Base-by-base conservation (phyloP, 2,888 invertebrate species). In the Ichneumoninae sp. region DNA sequence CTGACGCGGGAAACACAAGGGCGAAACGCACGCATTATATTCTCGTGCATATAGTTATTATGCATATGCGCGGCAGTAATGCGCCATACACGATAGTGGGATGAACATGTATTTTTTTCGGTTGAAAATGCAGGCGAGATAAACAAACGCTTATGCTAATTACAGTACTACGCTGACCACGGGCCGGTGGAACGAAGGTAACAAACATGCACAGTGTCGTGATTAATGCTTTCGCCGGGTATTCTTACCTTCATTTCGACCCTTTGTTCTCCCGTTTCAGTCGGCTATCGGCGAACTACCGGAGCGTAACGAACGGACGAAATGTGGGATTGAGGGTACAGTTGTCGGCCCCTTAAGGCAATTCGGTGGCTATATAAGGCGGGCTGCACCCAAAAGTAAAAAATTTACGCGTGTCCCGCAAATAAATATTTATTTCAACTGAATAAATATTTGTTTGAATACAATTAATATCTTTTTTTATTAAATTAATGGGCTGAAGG, bases 61-160 rank as follows among this genome's bases (percentile, higher is more conserved):
- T 77, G 16, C 65, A 74, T 33, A 33, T 62, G 30, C 62, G 6
- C 16, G 33, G 30, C 33, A 33, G 70, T 62, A 68, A 30, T 71
- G 47, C 40, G 71, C 30, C 69, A 69, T 19, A 71, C 74, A 77
- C 80, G 68, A 81, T 80, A 74, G 50, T 52, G 40, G 60, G 60
- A 72, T 75, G 81, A 75, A 83, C 70, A 16, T 47, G 80, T 26
- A 26, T 85, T 83, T 85, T 88, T 88, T 85, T 70, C 19, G 76
- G 71, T 70, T 78, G 71, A 80, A 81, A 88, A 80, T 85, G 79
- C 85, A 74, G 65, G 62, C 80, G 85, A 87, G 89, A 89, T 88
- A 89, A 88, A 88, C 87, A 87, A 87, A 87, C 87, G 88, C 87
- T 90, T 89, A 89, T 88, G 88, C 86, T 89, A 89, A 89, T 89